A percentile compares a stretch with the other conserved stretches of the same genome.
These are phyloP conservation scores for Acanthopagrus latus DNA, from an alignment of 2,797 vertebrate genomes.

Conservation along the genomic window DNA sequence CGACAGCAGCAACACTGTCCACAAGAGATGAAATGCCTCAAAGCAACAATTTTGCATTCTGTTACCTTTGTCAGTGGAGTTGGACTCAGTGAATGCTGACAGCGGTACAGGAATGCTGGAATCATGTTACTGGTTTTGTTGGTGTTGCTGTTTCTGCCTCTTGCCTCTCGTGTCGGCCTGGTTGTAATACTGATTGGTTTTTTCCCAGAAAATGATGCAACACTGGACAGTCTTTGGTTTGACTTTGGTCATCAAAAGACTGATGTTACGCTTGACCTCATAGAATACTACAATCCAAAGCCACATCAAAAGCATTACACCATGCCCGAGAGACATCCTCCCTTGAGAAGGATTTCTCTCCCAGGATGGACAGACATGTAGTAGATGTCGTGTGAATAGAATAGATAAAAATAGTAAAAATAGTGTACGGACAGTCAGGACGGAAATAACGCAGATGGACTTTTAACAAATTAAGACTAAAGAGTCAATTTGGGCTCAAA, in stretches of 20 bases:
- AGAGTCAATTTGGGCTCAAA: neutral
- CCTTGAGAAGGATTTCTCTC: neutral
- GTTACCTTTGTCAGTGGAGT: conserved; percentile 8
- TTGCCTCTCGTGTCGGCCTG: neutral
- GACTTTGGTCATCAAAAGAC: conserved; percentile 22
- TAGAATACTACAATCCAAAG: conserved; percentile 7
- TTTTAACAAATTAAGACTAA: too few relatives aligned
- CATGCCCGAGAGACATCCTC: neutral
- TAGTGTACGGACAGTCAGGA: neutral
- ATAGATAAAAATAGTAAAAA: neutral
- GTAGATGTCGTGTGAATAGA: neutral
- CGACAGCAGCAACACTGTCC: conserved; percentile 8
- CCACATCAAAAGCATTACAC: neutral
- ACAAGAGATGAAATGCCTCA: conserved; percentile 33
- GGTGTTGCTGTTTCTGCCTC: neutral
- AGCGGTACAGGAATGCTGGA: conserved; percentile 3
- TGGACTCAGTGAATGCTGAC: conserved; percentile 10
- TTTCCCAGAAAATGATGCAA: conserved; percentile 22
- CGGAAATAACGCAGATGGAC: neutral
- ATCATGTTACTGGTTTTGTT: neutral
- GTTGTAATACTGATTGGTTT: neutral
- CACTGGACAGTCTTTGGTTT: conserved; percentile 3
- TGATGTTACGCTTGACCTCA: neutral
- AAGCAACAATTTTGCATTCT: conserved; percentile 12
- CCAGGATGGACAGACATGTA: neutral